phyloP scores from a whole-genome alignment of 1,140 invertebrate genomes.

The Pemphigus obesinymphae region DNA sequence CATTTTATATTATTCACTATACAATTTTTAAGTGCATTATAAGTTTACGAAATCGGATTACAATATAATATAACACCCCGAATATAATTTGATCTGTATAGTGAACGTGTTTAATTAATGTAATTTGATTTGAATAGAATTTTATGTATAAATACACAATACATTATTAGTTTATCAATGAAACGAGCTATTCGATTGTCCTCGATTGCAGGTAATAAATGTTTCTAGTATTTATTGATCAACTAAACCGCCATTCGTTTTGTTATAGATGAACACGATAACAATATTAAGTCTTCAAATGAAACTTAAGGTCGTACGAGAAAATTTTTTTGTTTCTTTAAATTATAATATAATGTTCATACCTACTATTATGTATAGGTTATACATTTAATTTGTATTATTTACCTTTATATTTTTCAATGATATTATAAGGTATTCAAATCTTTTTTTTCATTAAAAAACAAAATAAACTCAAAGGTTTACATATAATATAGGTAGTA shows the following conservation, averaged over 20 bases:
- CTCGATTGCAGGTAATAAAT: neutral
- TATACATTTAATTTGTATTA: neutral
- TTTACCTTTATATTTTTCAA: neutral
- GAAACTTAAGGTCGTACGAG: neutral
- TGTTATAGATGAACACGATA: neutral
- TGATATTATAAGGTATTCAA: neutral
- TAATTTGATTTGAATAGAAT: neutral
- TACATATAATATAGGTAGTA: neutral
- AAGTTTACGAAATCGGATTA: neutral
- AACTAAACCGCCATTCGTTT: neutral
- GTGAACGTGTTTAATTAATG: neutral
- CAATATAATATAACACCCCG: too few relatives aligned
- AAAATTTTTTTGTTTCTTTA: neutral
- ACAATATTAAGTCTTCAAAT: neutral
- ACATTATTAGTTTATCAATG: neutral
- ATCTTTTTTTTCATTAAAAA: neutral
- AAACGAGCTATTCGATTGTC: neutral
- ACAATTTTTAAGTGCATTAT: too few relatives aligned
- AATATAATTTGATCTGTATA: neutral
- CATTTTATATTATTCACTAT: too few relatives aligned
- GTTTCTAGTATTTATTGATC: neutral
- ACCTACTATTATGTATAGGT: neutral
- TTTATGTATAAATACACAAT: neutral
- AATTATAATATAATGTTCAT: neutral
- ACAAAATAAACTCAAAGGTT: neutral